Evolutionary conservation across 2,113 vertebrate species (phyloP).

Genomic region (Numenius arquata): DNA sequence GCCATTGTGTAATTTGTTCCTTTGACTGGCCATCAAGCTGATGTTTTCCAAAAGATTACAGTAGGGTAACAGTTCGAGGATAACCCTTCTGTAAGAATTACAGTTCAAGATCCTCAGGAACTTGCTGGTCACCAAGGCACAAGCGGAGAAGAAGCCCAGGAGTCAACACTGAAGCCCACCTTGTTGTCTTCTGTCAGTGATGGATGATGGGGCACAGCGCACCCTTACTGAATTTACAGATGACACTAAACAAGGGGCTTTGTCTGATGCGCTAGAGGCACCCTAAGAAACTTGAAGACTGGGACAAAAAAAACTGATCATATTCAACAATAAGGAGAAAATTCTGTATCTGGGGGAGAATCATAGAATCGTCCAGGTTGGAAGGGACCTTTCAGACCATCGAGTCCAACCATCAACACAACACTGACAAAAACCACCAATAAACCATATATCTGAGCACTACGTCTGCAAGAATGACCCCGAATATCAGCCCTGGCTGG

Average conservation of each 20-base stretch:
- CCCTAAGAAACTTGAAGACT: background rate
- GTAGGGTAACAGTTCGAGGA: background rate
- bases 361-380: no score
- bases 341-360: no score
- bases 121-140: background rate
- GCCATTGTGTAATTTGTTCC: background rate
- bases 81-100: background rate
- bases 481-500: background rate
- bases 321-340: no score
- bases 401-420: no score
- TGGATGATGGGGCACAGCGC: background rate
- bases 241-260: background rate
- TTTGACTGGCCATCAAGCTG: background rate
- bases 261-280: background rate
- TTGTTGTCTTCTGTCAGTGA: background rate
- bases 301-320: no score
- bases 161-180: background rate
- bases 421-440: no score
- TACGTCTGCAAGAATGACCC: no score
- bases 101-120: background rate
- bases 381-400: no score
- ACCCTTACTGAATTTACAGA: background rate
- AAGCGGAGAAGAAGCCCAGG: background rate
- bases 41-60: background rate
- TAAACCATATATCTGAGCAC: no score